These are phyloP conservation scores for Dasysyrphus tricinctus DNA, from an alignment of 2,888 invertebrate species.

Conservation along the genomic window DNA sequence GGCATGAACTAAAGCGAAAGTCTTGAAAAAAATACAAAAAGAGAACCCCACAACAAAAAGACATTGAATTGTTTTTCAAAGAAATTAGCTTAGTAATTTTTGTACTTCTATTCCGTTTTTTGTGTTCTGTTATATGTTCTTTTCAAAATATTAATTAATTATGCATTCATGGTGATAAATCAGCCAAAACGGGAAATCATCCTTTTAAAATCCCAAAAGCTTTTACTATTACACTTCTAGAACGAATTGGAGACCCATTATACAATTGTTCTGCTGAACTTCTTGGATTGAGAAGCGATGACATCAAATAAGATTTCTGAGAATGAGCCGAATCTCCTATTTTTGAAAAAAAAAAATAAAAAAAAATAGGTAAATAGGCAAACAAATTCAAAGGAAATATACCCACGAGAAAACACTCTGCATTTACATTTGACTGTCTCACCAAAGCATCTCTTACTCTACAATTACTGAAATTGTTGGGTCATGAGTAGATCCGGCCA, in stretches of 20 bases:
- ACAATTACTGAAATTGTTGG: background rate
- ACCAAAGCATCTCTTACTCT: background rate
- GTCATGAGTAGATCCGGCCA: conserved; percentile 6
- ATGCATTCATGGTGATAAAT: too few relatives aligned
- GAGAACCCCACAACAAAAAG: too few relatives aligned
- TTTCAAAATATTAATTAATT: too few relatives aligned
- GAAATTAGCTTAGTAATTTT: too few relatives aligned
- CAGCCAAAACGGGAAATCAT: background rate
- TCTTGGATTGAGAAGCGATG: background rate
- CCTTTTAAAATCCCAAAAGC: background rate
- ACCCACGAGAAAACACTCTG: background rate
- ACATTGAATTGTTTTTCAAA: too few relatives aligned
- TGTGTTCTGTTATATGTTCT: too few relatives aligned
- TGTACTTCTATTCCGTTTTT: too few relatives aligned
- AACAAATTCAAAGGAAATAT: background rate
- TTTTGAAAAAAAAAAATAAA: background rate
- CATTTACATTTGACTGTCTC: background rate
- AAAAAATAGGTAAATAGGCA: background rate
- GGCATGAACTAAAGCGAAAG: too few relatives aligned
- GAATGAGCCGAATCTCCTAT: background rate
- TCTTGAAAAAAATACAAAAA: too few relatives aligned
- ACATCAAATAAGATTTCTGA: background rate
- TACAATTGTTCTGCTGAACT: conserved; percentile 4
- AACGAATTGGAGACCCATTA: background rate
- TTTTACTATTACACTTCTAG: background rate